Evolutionary conservation across 2,113 vertebrate species (phyloP).

Genomic region (Tupaia chinensis): DNA sequence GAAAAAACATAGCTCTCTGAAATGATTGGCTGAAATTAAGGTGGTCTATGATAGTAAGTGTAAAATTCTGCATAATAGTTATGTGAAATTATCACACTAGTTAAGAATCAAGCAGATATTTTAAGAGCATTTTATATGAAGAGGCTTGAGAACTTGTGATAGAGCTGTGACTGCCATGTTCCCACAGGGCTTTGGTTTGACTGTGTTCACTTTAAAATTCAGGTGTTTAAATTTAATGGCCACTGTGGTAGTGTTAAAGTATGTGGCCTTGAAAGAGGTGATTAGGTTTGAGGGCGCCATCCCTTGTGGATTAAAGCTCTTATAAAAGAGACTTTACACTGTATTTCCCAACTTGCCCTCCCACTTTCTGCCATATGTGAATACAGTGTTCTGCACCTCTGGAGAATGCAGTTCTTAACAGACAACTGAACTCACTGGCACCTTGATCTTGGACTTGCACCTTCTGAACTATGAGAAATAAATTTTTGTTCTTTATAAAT

Average conservation of each 20-base stretch:
- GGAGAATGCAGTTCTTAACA: not conserved
- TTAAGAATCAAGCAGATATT: not conserved
- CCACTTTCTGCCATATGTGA: not conserved
- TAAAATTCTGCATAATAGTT: not conserved
- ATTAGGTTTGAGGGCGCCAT: not conserved
- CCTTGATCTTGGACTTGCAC: not conserved
- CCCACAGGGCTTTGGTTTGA: not conserved
- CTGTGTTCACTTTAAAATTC: not conserved
- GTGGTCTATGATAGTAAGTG: not conserved
- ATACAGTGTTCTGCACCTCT: not conserved
- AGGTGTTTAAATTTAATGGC: not conserved
- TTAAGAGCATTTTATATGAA: not conserved
- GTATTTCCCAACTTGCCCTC: not conserved
- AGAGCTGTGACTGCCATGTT: not conserved
- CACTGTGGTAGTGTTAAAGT: not conserved
- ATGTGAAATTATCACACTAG: constrained; percentile 1
- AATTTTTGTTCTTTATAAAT: not conserved
- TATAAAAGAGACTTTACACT: not conserved
- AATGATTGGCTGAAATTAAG: constrained; percentile 9
- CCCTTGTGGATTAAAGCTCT: not conserved
- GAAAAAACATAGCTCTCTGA: not conserved
- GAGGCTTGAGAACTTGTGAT: not conserved
- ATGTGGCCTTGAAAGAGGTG: not conserved
- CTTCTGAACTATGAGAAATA: not conserved
- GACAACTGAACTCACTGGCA: not conserved